Base-by-base conservation (phyloP, 2,113 vertebrate genomes). In the Dicerorhinus sumatrensis region DNA sequence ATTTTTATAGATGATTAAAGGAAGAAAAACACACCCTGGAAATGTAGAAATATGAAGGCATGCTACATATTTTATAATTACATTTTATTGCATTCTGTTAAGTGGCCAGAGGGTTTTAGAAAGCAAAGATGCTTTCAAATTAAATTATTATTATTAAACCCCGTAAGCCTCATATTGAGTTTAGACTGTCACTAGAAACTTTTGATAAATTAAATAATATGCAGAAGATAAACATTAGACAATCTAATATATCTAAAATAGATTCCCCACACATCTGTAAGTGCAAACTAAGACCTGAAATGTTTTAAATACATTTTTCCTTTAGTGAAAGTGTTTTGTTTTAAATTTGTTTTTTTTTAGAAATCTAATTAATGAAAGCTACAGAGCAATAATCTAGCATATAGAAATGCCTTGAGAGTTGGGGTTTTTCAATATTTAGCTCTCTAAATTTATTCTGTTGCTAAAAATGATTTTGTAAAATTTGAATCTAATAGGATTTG, bases 61-160 rank as follows among this genome's bases (percentile, higher is more conserved):
- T 92, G 56, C 63, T 93, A 79, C 72, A 89, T 83, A 96, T 96
- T 96, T 96, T 91, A 93, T 60, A 97, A 96, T 97, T 96, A 95
- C 5, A 51, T 97, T 96, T 97, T 89, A 98, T 96, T 98, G 77
- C 88, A 75, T 97, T 97, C 67, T 91, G 58, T 62, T 97, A 96
- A 92, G 88, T 95, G 81, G 69, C 97, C 88, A 92, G 94, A 94
- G 94, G 92, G 88, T 63, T 90, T 97, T 81, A 92, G 81, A 96
- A 96, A 48, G 85, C 95, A 97, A 80, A 94, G 56, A 96, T 82
- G 80, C 89, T 96, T 91, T 69, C 67, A 95, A 96, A 98, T 97
- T 84, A 95, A 97, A 88, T 98, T 97, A 96, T 92, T 88, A 92
- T 96, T 97, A 98, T 98, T 98, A 97, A 98, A 91, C 84, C 84